Base-by-base conservation (phyloP, 2,888 invertebrate species). In the Drosophila cyrtoloma region DNA sequence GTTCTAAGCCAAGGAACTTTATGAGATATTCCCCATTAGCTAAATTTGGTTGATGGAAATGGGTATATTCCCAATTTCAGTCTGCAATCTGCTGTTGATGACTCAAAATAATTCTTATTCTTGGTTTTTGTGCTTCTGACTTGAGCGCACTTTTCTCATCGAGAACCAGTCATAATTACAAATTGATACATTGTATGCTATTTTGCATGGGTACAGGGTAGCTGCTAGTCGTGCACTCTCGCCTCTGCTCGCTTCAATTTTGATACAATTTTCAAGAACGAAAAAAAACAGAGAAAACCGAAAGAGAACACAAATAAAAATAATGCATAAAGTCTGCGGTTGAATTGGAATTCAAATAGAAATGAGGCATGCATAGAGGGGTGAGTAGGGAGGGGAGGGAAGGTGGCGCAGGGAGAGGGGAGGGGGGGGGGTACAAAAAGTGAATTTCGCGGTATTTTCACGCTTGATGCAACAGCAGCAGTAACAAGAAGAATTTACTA, bases 371-470 rank as follows among this genome's bases (percentile, higher is more conserved):
- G 47, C 26, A 16, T 37, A 14, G 39, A 33, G n/a, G 16, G 32
- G 4, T 30, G 28, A 32, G 6, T 50, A 39, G n/a, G 47, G 1
- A 16, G 7, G 30, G 5, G 19, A 42, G 47, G 26, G 42, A 1
- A 16, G 7, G 12, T 12, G 12, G 4, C 33, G 47, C 37, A 53
- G 30, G 42, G 10, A 60, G 50, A 57, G 62, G 0, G 14, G 30
- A 30, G 42, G 7, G 14, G 28, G 28, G 7, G 14, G 28, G 3
- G 42, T 44, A 64, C 44, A 68, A 78, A 80, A 79, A 64, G 68
- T 72, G 83, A 86, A 87, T 89, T 92, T 92, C 92, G 92, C 92
- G 92, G 93, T 92, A 92, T 92, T 92, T 92, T 92, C 79, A 92
- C 92, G 93, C 92, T 89, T 92, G 79, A 84, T 68, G 81, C 77